Evolutionary conservation across 2,113 vertebrate species (phyloP).

Genomic region (Cebidichthys violaceus): DNA sequence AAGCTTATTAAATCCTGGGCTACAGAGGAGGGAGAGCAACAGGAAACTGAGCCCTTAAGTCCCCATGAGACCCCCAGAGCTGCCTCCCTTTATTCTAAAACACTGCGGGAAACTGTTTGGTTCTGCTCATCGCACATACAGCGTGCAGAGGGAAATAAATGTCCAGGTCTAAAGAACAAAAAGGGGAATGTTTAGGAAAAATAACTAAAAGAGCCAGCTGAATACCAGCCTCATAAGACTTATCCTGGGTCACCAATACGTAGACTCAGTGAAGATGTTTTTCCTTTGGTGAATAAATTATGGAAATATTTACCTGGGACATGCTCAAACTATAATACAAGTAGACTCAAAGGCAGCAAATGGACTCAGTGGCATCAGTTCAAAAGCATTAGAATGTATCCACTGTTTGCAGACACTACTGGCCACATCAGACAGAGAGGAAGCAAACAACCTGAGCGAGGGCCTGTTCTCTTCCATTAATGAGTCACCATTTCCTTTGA

Average conservation of each 20-base stretch:
- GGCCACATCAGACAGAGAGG: neutral
- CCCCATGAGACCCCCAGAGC: slow-evolving; percentile 31
- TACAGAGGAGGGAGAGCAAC: slow-evolving; percentile 52
- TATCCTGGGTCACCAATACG: neutral
- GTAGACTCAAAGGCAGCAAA: neutral
- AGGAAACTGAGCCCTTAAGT: slow-evolving; percentile 60
- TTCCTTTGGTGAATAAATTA: neutral
- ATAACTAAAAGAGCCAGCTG: neutral
- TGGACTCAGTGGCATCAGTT: neutral
- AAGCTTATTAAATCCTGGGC: slow-evolving; percentile 72
- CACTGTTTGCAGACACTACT: neutral
- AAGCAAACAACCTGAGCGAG: neutral
- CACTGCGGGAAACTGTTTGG: neutral
- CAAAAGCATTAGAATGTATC: neutral
- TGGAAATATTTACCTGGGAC: neutral
- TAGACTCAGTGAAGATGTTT: neutral
- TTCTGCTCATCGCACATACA: slow-evolving; percentile 2
- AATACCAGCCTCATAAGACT: too few species aligned
- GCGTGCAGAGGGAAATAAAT: neutral
- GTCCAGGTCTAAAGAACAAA: neutral
- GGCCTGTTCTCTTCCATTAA: neutral
- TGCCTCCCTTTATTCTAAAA: slow-evolving; percentile 13
- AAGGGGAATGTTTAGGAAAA: neutral
- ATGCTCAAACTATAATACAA: neutral
- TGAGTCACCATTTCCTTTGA: neutral